Percentiles rank a stretch among this genome's conserved stretches.
These are phyloP conservation scores for Botia almorhae DNA, from an alignment of 2,797 vertebrate genomes.

Conservation along the genomic window DNA sequence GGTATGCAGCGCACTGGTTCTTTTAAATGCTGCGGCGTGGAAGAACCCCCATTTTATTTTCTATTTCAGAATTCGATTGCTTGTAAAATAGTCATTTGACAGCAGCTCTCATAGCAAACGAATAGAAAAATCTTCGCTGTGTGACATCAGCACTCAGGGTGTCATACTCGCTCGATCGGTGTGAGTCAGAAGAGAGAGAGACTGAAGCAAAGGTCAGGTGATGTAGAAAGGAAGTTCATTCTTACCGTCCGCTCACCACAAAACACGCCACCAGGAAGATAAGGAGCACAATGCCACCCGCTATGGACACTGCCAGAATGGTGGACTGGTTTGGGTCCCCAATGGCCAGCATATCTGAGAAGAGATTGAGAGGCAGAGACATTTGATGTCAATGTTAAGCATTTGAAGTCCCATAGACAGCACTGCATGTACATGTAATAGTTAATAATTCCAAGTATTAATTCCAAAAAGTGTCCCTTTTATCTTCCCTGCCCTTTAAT, in stretches of 20 bases:
- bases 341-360: slow-evolving; percentile 81
- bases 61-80: slow-evolving; percentile 29
- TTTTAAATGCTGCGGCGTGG: slow-evolving; percentile 31
- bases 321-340: slow-evolving; percentile 86
- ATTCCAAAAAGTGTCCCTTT: background rate
- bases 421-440: background rate
- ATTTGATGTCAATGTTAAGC: background rate
- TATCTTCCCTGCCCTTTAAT: background rate
- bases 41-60: slow-evolving; percentile 35
- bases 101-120: slow-evolving; percentile 21
- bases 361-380: slow-evolving; percentile 3
- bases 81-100: slow-evolving; percentile 30
- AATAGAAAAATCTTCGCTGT: slow-evolving; percentile 1
- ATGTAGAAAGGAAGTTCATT: slow-evolving; percentile 17
- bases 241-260: slow-evolving; percentile 84
- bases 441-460: background rate
- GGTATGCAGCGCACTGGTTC: background rate
- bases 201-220: slow-evolving; percentile 35
- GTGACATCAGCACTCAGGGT: background rate
- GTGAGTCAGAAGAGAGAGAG: background rate
- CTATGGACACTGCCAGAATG: slow-evolving; percentile 82
- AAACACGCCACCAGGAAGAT: slow-evolving; percentile 86
- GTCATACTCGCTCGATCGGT: background rate
- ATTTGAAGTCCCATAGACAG: background rate
- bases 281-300: slow-evolving; percentile 81